Evolutionary conservation across 2,888 invertebrate species (phyloP).

Genomic region (Andrena flavipes): DNA sequence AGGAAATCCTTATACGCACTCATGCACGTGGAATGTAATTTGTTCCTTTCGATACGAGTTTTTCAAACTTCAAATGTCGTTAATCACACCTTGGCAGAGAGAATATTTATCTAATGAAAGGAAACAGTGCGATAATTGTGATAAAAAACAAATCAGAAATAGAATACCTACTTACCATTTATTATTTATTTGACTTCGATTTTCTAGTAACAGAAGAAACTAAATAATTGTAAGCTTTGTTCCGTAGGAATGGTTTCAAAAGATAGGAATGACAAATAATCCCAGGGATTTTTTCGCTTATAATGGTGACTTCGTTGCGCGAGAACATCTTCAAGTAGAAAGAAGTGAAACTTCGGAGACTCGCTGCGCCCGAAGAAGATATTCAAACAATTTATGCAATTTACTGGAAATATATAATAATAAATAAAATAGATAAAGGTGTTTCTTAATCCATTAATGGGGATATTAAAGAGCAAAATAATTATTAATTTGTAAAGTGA

Average conservation of each 20-base stretch:
- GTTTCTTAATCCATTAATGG: too few relatives aligned
- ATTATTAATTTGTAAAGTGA: too few relatives aligned
- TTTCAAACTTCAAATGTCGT: neutral
- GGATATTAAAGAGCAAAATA: too few relatives aligned
- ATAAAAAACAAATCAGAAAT: neutral
- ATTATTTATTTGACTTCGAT: neutral
- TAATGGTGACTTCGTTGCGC: neutral
- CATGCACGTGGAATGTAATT: neutral
- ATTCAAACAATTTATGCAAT: neutral
- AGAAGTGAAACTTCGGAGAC: slow-evolving; percentile 38
- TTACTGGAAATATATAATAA: neutral
- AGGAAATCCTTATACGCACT: neutral
- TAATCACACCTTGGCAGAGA: neutral
- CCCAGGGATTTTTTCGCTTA: neutral
- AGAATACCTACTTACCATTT: neutral
- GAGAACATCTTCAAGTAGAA: slow-evolving; percentile 36
- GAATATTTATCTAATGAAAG: neutral
- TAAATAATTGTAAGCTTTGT: neutral
- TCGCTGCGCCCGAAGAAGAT: neutral
- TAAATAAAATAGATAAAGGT: too few relatives aligned
- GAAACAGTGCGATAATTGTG: neutral
- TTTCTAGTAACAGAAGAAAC: neutral
- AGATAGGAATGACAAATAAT: neutral
- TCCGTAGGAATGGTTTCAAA: neutral
- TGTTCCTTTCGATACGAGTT: neutral